Evolutionary conservation across 2,797 vertebrate genomes (phyloP).

Genomic region (Mormyrops boulengeri): DNA sequence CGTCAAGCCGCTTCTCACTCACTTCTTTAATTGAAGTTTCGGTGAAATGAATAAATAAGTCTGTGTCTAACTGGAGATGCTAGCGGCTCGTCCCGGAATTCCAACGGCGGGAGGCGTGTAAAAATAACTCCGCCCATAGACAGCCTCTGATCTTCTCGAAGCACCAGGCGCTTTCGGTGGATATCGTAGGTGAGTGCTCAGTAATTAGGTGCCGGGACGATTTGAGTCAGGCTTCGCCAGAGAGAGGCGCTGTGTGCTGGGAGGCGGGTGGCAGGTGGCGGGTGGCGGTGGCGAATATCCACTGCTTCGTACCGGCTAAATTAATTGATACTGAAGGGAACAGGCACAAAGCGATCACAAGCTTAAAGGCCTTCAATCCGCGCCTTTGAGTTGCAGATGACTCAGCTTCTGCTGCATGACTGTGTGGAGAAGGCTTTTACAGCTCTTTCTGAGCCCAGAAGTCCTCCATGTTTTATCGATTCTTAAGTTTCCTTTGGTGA

Average conservation of each 20-base stretch:
- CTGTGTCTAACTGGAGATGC: background rate
- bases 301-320: slow-evolving; percentile 35
- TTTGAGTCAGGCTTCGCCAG: slow-evolving; percentile 44
- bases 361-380: slow-evolving; percentile 48
- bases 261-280: no score
- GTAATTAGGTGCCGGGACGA: slow-evolving; percentile 55
- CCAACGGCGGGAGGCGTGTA: slow-evolving; percentile 6
- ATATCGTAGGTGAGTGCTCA: slow-evolving; percentile 51
- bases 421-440: background rate
- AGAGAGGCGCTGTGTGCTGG: background rate
- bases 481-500: background rate
- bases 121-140: slow-evolving; percentile 12
- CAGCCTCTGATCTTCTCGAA: slow-evolving; percentile 40
- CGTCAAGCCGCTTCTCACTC: background rate
- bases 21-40: background rate
- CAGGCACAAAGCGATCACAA: slow-evolving; percentile 57
- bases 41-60: background rate
- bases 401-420: background rate
- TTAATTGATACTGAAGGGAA: slow-evolving; percentile 53
- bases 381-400: background rate
- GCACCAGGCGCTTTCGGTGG: slow-evolving; percentile 51
- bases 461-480: background rate
- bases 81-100: background rate
- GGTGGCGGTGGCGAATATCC: background rate
- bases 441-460: background rate